Base-by-base conservation (phyloP, 2,113 vertebrate species). In the Oncorhynchus gorbuscha region DNA sequence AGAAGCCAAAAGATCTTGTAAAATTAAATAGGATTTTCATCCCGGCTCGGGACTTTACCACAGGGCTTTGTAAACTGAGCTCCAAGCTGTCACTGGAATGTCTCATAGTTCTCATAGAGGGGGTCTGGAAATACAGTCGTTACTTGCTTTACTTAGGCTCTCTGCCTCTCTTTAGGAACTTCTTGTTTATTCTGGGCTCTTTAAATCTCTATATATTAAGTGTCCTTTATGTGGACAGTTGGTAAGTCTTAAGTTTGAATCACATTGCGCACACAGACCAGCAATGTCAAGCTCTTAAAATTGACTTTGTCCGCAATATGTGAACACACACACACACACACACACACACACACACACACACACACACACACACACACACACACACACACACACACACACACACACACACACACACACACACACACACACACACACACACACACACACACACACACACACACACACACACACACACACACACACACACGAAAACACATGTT, bases 11-110 rank as follows among this genome's bases (percentile, higher is more conserved):
- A 82, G 85, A 85, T 86, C 87, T 92, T 90, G 90, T 93, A 91
- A 93, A 94, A 91, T 91, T 85, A 90, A 93, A 89, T 87, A 81
- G 89, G 91, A 91, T 92, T 92, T 93, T 93, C 92, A 90, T 85
- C 86, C 86, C 89, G 87, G 86, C 88, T 77, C 75, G 80, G 78
- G 86, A 80, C 9, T 90, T 90, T 79, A 90, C 88, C 90, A 76
- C 90, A 91, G 84, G 83, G 83, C 86, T 87, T 88, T 91, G 79
- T 84, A 80, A 82, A 77, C 78, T 72, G 85, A 88, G 86, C 86
- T 70, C 87, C 81, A 82, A 84, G 78, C 88, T 90, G 88, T 91
- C 89, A 81, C 84, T 89, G 88, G 79, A 85, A 89, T 83, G 86
- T 87, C 78, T 83, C 83, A 80, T 78, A 68, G 85, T 76, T 78